phyloP scores from a whole-genome alignment of 2,113 vertebrate genomes.

The Mirounga angustirostris region DNA sequence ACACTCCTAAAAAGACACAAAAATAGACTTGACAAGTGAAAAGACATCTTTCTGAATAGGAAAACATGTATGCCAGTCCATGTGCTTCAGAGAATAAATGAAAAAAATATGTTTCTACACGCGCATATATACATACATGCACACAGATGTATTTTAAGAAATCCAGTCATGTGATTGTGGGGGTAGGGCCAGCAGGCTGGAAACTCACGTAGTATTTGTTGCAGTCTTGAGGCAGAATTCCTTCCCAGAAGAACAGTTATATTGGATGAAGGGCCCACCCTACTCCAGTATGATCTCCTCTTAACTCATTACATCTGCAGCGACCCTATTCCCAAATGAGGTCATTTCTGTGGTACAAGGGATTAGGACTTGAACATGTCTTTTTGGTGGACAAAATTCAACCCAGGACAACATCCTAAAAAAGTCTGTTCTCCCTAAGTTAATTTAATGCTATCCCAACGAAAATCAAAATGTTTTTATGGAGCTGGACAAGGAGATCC shows the following conservation, averaged over 20 bases:
- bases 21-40: constrained; percentile 43
- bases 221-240: neutral
- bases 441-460: neutral
- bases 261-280: neutral
- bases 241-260: neutral
- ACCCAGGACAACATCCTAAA: neutral
- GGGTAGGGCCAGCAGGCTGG: neutral
- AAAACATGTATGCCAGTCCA: neutral
- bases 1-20: constrained; percentile 40
- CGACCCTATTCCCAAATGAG: neutral
- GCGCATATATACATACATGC: neutral
- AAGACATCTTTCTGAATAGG: constrained; percentile 29
- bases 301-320: neutral
- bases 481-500: neutral
- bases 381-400: neutral
- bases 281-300: neutral
- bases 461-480: constrained; percentile 27
- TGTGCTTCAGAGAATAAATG: neutral
- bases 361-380: neutral
- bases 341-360: neutral
- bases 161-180: neutral
- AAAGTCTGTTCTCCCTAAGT: constrained; percentile 7
- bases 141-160: constrained; percentile 34
- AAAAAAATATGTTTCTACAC: neutral
- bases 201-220: neutral